Base-by-base conservation (phyloP, 2,113 vertebrate species). In the Hemicordylus capensis region DNA sequence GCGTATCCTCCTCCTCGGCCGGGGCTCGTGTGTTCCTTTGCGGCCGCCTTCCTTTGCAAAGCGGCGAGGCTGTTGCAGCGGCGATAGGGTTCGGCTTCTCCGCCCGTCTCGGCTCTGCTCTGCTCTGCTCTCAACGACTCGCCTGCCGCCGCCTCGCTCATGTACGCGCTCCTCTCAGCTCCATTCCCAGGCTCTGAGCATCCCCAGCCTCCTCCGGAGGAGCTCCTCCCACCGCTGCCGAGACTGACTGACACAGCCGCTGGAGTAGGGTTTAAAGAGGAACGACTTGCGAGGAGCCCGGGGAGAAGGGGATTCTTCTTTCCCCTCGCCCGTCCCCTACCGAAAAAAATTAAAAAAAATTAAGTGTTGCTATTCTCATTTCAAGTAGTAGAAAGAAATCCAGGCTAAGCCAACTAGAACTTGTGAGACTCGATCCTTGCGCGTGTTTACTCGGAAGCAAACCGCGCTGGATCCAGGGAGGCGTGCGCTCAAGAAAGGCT, bases 221-320 rank as follows among this genome's bases (percentile, higher is more conserved):
- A 64, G 91, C 95, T 95, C 94, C 94, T 90, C 92, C 94, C 94
- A 93, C 94, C 48, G 87, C 88, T 70, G 90, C 92, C 12, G 26
- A 78, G 92, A 93, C 92, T 89, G 91, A 90, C 91, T 51, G 74
- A 88, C 84, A 48, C 48, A 6, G 74, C 51, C 2, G 7, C 42
- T 51, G 42, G 66, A 76, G 91, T 85, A 85, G 34, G 73, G 84
- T 93, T 93, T 80, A 90, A 91, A 94, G 91, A 93, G 91, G 86
- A 90, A 92, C 92, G 64, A 87, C 90, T 91, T 28, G 90, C 63
- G 51, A 37, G 80, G 24, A 72, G 77, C 34, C 77, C 6, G 69
- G 42, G 59, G 34, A 63, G 3, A 20, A 46, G 39, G 61, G 37
- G 39, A 12, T 56, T 7, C 31, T 66, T 76, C 75, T 72, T 61